Evolutionary conservation across 2,797 vertebrate species (phyloP), one percentile per base, ranked within the genome.

Genomic region (Natrix natrix): DNA sequence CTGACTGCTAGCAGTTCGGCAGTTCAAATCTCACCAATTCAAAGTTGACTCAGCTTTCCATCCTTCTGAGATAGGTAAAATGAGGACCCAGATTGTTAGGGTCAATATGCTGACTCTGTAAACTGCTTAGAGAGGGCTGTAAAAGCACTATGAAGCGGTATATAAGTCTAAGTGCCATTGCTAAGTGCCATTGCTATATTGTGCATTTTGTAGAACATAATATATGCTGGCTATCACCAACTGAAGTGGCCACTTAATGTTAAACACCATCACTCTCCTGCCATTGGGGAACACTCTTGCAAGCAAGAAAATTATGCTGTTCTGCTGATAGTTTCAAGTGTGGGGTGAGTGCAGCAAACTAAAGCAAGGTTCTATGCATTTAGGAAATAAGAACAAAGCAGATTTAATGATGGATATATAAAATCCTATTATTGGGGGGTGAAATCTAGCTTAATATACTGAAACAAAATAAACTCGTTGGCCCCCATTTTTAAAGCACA

Each of bases 211-310:
- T 74, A 52, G 54, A 87, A 91, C 86, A 54, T 5, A 74, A 78
- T 56, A 86, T 91, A 3, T 16, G 24, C 52, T 8, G 60, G 83
- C 94, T 95, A 93, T 66, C 20, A 93, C 55, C 86, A 89, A 92
- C 90, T 91, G 87, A 90, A 93, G 74, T 93, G 60, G 20, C 59
- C 88, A 6, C 55, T 83, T 88, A 93, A 48, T 93, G 88, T 52
- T 69, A 86, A 59, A 43, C 57, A 59, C 43, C 17, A 28, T 59
- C 14, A 13, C 60, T 93, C 32, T 12, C 11, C 20, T 69, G 16
- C 54, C 66, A 69, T 57, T 60, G 55, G 10, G 43, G 16, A 88
- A 22, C 87, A 78, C 26, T 32, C 86, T 12, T 90, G 14, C 90
- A 90, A 93, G 37, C 60, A 87, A 69, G 28, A 69, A 86, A 57